A percentile compares a stretch with the other conserved stretches of the same genome.
Evolutionary conservation across 2,888 invertebrate species (phyloP).

Genomic region (Lucinisca nassula): DNA sequence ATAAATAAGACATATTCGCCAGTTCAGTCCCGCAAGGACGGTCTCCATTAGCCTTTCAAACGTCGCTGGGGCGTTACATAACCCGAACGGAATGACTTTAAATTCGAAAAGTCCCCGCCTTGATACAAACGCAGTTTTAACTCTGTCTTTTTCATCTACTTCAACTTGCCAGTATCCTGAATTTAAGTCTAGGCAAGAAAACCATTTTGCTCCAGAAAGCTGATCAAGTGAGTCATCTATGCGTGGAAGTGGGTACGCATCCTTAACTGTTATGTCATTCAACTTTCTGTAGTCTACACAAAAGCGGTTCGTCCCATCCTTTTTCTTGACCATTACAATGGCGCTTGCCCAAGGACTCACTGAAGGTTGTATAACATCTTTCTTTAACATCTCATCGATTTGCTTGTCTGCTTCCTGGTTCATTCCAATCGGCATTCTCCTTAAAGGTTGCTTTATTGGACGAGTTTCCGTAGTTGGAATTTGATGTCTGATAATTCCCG

Average conservation of each 20-base stretch:
- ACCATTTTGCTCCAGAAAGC: slow-evolving; percentile 14
- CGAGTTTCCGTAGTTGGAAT: slow-evolving; percentile 49
- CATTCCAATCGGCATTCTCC: slow-evolving; percentile 22
- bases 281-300: slow-evolving; percentile 8
- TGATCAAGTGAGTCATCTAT: background rate
- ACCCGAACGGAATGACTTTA: background rate
- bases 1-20: no score
- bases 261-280: no score
- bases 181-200: background rate
- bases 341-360: background rate
- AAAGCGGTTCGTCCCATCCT: background rate
- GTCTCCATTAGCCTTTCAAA: background rate
- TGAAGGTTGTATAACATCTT: background rate
- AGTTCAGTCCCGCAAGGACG: background rate
- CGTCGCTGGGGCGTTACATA: background rate
- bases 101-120: background rate
- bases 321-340: background rate
- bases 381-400: slow-evolving; percentile 9
- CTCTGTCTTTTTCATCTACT: background rate
- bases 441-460: slow-evolving; percentile 54
- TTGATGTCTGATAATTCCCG: slow-evolving; percentile 46
- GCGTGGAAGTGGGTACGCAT: background rate
- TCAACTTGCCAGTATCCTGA: slow-evolving; percentile 15
- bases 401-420: background rate
- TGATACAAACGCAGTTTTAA: background rate